Percentiles rank a stretch among this genome's conserved stretches.
Conservation (phyloP, 30 jellyfish, hydroid and myxozoan genomes). For the Aurelia sp. region DNA sequence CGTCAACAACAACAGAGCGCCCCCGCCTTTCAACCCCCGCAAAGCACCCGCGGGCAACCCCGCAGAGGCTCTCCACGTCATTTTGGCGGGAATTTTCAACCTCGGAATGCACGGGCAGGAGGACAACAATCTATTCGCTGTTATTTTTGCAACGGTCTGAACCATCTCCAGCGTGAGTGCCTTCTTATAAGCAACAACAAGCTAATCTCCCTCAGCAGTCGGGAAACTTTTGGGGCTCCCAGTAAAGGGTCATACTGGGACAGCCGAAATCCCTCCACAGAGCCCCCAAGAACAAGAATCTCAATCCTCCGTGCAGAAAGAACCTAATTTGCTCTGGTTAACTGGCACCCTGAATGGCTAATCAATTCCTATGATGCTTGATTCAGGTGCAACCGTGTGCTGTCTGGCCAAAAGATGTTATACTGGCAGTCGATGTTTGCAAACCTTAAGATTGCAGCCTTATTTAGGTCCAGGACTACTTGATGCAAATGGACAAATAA, state of each 20-base stretch:
- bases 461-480: slow-evolving; percentile 3
- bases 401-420: slow-evolving; percentile 19
- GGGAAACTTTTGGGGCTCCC: slow-evolving; percentile 39
- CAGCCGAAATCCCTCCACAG: no score
- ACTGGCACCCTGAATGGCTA: no score
- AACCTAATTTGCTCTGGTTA: background rate
- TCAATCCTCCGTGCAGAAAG: background rate
- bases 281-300: background rate
- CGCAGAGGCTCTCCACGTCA: background rate
- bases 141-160: slow-evolving; percentile 19
- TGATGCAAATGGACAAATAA: slow-evolving; percentile 15
- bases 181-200: slow-evolving; percentile 23
- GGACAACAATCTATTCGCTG: slow-evolving; percentile 10
- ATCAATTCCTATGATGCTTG: background rate
- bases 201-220: slow-evolving; percentile 11
- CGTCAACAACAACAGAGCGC: slow-evolving; percentile 5
- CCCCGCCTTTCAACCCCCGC: slow-evolving; percentile 1
- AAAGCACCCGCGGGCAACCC: slow-evolving; percentile 6
- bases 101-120: slow-evolving; percentile 19
- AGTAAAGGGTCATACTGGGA: slow-evolving; percentile 23
- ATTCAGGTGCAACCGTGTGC: slow-evolving; percentile 31
- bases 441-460: no score
- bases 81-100: slow-evolving; percentile 14
- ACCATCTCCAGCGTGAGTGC: slow-evolving; percentile 19
- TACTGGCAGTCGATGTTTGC: background rate